Base-by-base conservation (phyloP, 2,797 vertebrate species). In the Rallus crepitans region DNA sequence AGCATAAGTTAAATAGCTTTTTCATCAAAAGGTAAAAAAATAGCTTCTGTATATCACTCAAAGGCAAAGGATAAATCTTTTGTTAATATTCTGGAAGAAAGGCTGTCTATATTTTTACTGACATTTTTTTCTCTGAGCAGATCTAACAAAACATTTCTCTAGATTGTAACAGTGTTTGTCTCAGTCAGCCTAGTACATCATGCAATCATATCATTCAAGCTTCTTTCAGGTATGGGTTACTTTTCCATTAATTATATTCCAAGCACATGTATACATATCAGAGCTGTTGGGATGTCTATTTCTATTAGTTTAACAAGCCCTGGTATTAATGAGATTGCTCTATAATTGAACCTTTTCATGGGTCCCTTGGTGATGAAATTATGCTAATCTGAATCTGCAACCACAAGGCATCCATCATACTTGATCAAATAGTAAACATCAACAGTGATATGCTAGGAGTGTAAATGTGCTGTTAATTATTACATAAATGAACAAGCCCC, bases 291-390 rank as follows among this genome's bases (percentile, higher is more conserved):
- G 97, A 97, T 98, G 98, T 98, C 98, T 98, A 97, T 97, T 98
- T 98, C 98, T 98, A 98, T 98, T 98, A 98, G 98, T 96, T 98
- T 99, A 99, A 99, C 98, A 99, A 99, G 98, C 98, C 97, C 98
- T 98, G 96, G 98, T 99, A 99, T 99, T 99, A 99, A 99, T 99
- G 98, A 99, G 99, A 99, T 98, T 98, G 98, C 98, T 98, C 98
- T 98, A 98, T 99, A 99, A 99, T 99, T 99, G 99, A 99, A 99
- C 99, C 98, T 98, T 98, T 99, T 99, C 98, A 99, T 98, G 98
- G 98, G 98, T 99, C 98, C 98, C 98, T 98, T 98, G 99, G 98
- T 99, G 99, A 98, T 98, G 98, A 99, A 99, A 99, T 99, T 98
- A 99, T 98, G 98, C 98, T 98, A 98, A 98, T 98, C 98, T 98